Base-by-base conservation (phyloP, 2,888 invertebrate species). In the Cyclophora punctaria region DNA sequence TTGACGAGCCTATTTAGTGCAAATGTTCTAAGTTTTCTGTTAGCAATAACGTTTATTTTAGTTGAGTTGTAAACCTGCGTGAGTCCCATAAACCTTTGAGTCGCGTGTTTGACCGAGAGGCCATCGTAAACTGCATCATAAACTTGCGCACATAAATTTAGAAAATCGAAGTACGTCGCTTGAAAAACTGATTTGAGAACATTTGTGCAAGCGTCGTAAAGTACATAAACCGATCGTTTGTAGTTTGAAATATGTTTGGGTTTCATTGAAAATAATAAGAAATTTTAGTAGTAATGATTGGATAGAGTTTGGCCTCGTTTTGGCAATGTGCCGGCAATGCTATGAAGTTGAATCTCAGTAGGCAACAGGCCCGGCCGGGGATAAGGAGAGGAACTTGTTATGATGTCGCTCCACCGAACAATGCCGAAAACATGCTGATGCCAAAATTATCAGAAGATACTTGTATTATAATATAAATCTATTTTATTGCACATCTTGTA, bases 31-130 rank as follows among this genome's bases (percentile, higher is more conserved):
- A 58, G 58, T 63, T 63, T 60, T 59, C 56, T 59, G 53, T 53
- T 45, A 48, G 60, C 53, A 62, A 59, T 62, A 62, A 62, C 59
- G 65, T 71, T 79, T 79, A 77, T 75, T 80, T 75, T 65, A 76
- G 73, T 67, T 69, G 61, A 64, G 74, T 66, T 76, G 72, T 79
- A 78, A 81, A 80, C 67, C 71, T 77, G 73, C 77, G 76, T 78
- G 78, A 72, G 77, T 67, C 67, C 66, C 71, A 75, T 83, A 83
- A 83, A 78, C 71, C 71, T 70, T 66, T 69, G 66, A 78, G 77
- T 83, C 74, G 83, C 82, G 80, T 83, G 83, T 83, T 80, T 80
- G 81, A 80, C 81, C 80, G 76, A 78, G 74, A 76, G 77, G 75
- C 70, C 68, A 77, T 80, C 82, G 83, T 84, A 83, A 84, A 84